Evolutionary conservation across 2,797 vertebrate species (phyloP).

Genomic region (Schizothorax lantsangensis): DNA sequence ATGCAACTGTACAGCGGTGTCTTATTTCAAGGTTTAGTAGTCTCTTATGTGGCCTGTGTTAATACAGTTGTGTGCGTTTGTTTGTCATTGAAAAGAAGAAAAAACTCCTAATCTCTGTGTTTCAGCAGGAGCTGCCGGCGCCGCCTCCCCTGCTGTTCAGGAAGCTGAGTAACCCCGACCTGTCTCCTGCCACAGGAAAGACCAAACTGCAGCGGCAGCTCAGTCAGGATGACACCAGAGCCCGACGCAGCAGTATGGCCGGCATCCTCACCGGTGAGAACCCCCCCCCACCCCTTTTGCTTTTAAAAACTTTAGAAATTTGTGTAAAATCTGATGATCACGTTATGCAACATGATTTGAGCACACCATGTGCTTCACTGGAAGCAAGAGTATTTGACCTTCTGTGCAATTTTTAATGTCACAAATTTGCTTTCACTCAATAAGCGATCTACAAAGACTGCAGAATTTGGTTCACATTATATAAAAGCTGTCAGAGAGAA

Average conservation of each 20-base stretch:
- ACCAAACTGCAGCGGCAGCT: conserved; percentile 92
- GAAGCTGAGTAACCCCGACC: conserved; percentile 96
- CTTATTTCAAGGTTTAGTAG: not conserved
- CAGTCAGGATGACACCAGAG: conserved; percentile 92
- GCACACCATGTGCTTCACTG: not conserved
- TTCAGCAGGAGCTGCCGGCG: conserved; percentile 81
- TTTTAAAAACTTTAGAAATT: not conserved
- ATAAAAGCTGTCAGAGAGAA: not conserved
- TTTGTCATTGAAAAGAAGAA: conserved; percentile 14
- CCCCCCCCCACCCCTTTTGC: not conserved
- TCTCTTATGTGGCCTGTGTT: not conserved
- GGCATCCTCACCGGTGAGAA: conserved; percentile 85
- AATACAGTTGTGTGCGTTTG: not conserved
- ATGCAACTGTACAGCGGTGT: not conserved
- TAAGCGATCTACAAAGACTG: not conserved
- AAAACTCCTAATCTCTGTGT: not conserved
- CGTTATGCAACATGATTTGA: not conserved
- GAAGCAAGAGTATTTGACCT: not conserved
- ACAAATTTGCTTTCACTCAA: not conserved
- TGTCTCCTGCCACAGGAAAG: conserved; percentile 87
- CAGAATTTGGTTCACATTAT: not conserved
- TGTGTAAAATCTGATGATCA: not conserved
- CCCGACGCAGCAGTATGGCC: conserved; percentile 88
- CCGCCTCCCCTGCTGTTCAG: conserved; percentile 88
- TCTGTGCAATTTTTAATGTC: not conserved